Percentiles rank a stretch among this genome's conserved stretches.
Evolutionary conservation across 2,888 invertebrate species (phyloP).

Genomic region (Macrophya alboannulata): DNA sequence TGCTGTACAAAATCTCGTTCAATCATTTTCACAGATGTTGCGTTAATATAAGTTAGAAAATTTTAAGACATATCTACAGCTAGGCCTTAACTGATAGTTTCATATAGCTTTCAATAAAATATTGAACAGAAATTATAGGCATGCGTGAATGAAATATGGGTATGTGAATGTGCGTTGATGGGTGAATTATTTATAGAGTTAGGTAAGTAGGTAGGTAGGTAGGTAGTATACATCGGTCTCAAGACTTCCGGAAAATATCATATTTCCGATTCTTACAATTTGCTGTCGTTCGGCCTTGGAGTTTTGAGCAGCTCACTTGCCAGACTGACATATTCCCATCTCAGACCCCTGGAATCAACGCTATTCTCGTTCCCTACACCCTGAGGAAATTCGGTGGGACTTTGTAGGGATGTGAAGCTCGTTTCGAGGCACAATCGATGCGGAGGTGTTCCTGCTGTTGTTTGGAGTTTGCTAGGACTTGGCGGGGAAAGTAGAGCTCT

Average conservation of each 20-base stretch:
- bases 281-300: conserved; percentile 72
- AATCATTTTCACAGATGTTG: conserved; percentile 28
- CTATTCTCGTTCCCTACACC: conserved; percentile 75
- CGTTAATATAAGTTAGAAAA: not conserved
- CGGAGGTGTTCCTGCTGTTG: conserved; percentile 80
- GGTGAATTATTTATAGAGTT: not conserved
- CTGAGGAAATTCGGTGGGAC: conserved; percentile 79
- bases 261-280: conserved; percentile 72
- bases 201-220: conserved; percentile 17
- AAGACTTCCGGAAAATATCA: conserved; percentile 21
- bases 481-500: conserved; percentile 80
- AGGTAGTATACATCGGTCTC: not conserved
- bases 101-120: not conserved
- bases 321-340: conserved; percentile 81
- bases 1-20: conserved; percentile 50
- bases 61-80: not conserved
- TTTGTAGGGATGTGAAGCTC: conserved; percentile 88
- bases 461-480: conserved; percentile 81
- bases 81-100: not conserved
- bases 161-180: conserved; percentile 30
- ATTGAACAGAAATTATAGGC: not conserved
- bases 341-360: conserved; percentile 77
- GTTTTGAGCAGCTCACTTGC: conserved; percentile 76
- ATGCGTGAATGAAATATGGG: not conserved
- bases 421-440: conserved; percentile 87